These are phyloP conservation scores for Samia ricini DNA, from an alignment of 1,140 invertebrate genomes.

Conservation along the genomic window DNA sequence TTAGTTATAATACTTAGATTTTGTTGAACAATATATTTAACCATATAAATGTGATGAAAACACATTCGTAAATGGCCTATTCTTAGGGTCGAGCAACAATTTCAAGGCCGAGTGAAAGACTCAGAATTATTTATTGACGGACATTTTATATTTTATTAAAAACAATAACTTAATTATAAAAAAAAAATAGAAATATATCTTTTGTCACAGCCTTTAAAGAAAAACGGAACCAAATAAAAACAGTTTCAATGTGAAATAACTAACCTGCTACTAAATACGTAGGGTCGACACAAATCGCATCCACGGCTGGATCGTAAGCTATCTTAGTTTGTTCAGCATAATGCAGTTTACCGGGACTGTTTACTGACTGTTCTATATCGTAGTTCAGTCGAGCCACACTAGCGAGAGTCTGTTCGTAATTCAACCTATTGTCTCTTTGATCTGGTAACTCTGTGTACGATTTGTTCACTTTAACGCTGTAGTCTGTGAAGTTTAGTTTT, in stretches of 20 bases:
- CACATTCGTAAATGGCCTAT: too few species aligned
- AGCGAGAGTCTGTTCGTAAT: constrained; percentile 58
- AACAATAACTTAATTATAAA: too few species aligned
- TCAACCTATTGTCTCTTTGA: constrained; percentile 49
- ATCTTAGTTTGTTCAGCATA: constrained; percentile 60
- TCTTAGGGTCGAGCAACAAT: too few species aligned
- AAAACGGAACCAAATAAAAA: too few species aligned
- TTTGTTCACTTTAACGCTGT: constrained; percentile 67
- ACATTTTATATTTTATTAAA: too few species aligned
- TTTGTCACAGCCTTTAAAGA: too few species aligned
- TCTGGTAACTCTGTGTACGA: constrained; percentile 44
- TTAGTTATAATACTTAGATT: too few species aligned
- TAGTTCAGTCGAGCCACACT: constrained; percentile 55
- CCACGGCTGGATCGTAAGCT: constrained; percentile 52
- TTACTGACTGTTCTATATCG: constrained; percentile 48
- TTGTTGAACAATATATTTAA: too few species aligned
- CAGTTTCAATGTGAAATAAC: background rate
- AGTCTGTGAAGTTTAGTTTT: constrained; percentile 69
- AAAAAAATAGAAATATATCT: too few species aligned
- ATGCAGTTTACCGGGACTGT: constrained; percentile 46
- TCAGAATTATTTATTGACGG: too few species aligned
- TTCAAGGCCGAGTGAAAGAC: too few species aligned
- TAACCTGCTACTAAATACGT: constrained; percentile 50
- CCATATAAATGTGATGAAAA: too few species aligned
- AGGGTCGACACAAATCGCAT: constrained; percentile 53